These are phyloP conservation scores for Alfaro cultratus DNA, from an alignment of 2,797 vertebrate species.

Conservation along the genomic window DNA sequence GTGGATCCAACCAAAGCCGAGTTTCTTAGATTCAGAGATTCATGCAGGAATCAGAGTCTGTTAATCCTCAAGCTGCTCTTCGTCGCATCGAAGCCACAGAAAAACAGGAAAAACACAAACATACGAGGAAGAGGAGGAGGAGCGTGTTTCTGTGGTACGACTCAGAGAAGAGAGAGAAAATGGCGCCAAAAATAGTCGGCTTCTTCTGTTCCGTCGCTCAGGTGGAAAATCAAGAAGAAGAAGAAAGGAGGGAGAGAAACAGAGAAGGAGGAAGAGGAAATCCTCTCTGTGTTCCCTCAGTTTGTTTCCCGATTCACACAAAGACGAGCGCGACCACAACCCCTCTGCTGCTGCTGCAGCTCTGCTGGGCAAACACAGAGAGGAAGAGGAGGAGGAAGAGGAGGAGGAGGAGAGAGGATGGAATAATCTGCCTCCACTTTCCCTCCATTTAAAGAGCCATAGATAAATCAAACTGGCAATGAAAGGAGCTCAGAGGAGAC, in stretches of 20 bases:
- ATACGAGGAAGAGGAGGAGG: not conserved
- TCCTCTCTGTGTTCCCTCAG: slow-evolving; percentile 10
- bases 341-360: not conserved
- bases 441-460: not conserved
- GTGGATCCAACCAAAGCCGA: not conserved
- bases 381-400: not conserved
- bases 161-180: slow-evolving; percentile 36
- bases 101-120: not conserved
- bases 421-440: slow-evolving; percentile 51
- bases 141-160: slow-evolving; percentile 1
- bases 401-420: slow-evolving; percentile 29
- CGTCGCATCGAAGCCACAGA: not conserved
- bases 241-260: not conserved
- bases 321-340: slow-evolving; percentile 4
- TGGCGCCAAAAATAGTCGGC: slow-evolving; percentile 56
- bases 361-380: not conserved
- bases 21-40: not conserved
- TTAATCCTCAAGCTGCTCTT: slow-evolving; percentile 28
- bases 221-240: slow-evolving; percentile 20
- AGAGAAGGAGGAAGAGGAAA: slow-evolving; percentile 16
- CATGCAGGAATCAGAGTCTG: not conserved
- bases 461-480: slow-evolving; percentile 4
- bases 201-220: slow-evolving; percentile 11
- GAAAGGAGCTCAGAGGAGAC: slow-evolving; percentile 9
- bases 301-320: not conserved